Evolutionary conservation across 2,888 invertebrate species (phyloP), one percentile per base, ranked within the genome.

Genomic region (Trissonchulus sp.): DNA sequence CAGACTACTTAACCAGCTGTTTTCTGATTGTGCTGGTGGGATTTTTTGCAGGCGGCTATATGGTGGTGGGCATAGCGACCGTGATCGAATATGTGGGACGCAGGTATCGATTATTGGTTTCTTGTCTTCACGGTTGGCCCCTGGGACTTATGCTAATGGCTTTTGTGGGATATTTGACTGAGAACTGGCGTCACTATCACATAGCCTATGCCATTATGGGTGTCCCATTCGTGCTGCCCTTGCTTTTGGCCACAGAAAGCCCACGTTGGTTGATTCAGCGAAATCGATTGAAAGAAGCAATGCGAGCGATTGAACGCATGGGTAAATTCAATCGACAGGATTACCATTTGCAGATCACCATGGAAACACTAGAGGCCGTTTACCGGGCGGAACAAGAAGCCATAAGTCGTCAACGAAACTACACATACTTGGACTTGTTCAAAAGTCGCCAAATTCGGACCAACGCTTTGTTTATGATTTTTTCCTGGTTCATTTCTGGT

Each of bases 101-200:
- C 8, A 8, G 35, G 18, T 33, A 65, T 33, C 68, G 68, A 33
- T n/a, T 65, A 15, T 28, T 65, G 68, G 68, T 65, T 28, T 65
- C 68, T 8, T 65, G 68, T 65, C 28, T 65, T 28, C 68, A 65
- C n/a, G 68, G 68, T 18, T 65, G 68, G 68, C 68, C 68, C 33
- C n/a, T 15, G 8, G 68, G 68, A 15, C 68, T 65, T 15, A 65
- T 65, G 68, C n/a, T 65, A 18, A 65, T 65, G 68, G 68, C 68
- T 30, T 34, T 65, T 8, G 18, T 65, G 8, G 68, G 68, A 33
- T 65, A 33, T 34, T 33, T 65, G 33, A 28, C 68, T 28, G 18
- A 34, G 33, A 18, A 30, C n/a, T 65, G 68, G 68, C 8, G 68
- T 15, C 8, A 8, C 35, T 65, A 65, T 65, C 68, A 65, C 35